phyloP scores from a whole-genome alignment of 2,797 vertebrate genomes.

The Enteromius unitaeniatus region DNA sequence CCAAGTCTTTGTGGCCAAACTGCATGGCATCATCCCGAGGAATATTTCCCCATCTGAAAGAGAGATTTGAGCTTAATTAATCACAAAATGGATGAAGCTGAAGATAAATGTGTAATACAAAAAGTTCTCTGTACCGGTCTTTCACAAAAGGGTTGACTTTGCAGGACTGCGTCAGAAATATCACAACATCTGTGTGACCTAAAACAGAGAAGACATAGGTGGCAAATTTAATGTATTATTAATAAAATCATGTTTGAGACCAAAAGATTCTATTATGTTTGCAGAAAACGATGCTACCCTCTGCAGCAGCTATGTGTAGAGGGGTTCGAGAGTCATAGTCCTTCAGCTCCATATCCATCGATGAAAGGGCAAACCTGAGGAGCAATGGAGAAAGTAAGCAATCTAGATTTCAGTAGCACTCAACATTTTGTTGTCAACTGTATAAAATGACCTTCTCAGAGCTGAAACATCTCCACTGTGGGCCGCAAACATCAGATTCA shows the following conservation, averaged over 20 bases:
- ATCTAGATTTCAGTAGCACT: not conserved
- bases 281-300: slow-evolving; percentile 75
- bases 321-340: slow-evolving; percentile 88
- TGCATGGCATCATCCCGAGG: slow-evolving; percentile 84
- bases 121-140: slow-evolving; percentile 78
- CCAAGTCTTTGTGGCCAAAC: slow-evolving; percentile 80
- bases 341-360: slow-evolving; percentile 88
- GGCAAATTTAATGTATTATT: not conserved
- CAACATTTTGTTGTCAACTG: not conserved
- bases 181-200: slow-evolving; percentile 86
- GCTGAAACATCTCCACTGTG: slow-evolving; percentile 88
- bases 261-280: not conserved
- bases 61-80: not conserved
- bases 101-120: not conserved
- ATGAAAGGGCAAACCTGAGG: slow-evolving; percentile 85
- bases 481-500: slow-evolving; percentile 88
- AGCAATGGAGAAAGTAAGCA: not conserved
- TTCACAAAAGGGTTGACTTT: slow-evolving; percentile 85
- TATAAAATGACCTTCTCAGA: slow-evolving; percentile 78
- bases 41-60: slow-evolving; percentile 85
- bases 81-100: not conserved
- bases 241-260: not conserved
- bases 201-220: slow-evolving; percentile 15
- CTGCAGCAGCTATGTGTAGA: slow-evolving; percentile 85
- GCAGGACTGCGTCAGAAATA: slow-evolving; percentile 84